Percentiles rank a stretch among this genome's conserved stretches.
Evolutionary conservation across 2,797 vertebrate genomes (phyloP).

Genomic region (Tokudaia muenninki): DNA sequence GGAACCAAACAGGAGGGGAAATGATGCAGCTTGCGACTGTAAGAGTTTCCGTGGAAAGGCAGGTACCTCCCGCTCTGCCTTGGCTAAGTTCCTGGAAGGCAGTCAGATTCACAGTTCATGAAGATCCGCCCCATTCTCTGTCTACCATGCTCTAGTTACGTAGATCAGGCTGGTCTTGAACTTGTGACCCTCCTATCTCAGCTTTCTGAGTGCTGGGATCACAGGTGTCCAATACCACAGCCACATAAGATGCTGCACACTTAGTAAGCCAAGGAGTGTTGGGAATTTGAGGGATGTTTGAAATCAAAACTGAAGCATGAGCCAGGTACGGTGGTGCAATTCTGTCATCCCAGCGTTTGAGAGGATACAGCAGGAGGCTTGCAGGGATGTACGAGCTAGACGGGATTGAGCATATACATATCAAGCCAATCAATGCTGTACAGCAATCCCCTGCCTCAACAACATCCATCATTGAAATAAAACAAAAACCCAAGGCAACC

Average conservation of each 20-base stretch:
- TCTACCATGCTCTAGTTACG: neutral
- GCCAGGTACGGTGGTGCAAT: neutral
- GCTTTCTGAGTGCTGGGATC: neutral
- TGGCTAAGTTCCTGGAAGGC: neutral
- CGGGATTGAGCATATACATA: rapidly evolving
- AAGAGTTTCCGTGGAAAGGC: neutral
- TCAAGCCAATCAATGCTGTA: neutral
- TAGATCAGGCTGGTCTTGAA: neutral
- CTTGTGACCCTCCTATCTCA: neutral
- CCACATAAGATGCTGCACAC: no score
- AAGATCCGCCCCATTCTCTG: neutral
- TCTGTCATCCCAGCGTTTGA: neutral
- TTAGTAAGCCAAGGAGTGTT: neutral
- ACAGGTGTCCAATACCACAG: neutral
- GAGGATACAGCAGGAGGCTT: neutral
- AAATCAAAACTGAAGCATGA: neutral
- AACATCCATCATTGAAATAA: neutral
- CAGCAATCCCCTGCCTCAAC: neutral
- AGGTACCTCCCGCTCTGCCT: neutral
- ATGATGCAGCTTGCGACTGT: neutral
- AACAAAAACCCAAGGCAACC: neutral
- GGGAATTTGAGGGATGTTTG: neutral
- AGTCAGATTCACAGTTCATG: neutral
- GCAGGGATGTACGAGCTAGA: neutral
- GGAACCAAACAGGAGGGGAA: neutral